These are phyloP conservation scores for Abscondita cerata DNA, from an alignment of 2,888 invertebrate genomes.

Conservation along the genomic window DNA sequence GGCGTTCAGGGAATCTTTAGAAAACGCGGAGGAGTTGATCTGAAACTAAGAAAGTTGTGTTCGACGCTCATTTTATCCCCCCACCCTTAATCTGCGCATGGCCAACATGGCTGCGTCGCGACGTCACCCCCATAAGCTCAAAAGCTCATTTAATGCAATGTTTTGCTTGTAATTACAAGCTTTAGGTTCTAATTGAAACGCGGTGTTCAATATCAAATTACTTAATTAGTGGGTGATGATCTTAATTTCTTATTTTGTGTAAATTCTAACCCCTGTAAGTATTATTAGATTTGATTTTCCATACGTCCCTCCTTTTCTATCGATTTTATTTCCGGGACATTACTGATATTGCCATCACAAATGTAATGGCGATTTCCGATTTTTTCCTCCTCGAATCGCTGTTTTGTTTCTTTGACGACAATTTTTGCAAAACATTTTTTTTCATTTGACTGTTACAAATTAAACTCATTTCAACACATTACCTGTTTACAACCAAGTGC, in stretches of 20 bases:
- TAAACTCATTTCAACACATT: conserved; percentile 1
- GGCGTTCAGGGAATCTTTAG: conserved; percentile 44
- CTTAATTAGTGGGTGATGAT: conserved; percentile 15
- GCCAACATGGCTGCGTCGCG: conserved; percentile 53
- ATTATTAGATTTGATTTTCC: conserved; percentile 18
- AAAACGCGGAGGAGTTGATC: conserved; percentile 38
- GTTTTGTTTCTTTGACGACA: not conserved
- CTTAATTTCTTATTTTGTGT: conserved; percentile 12
- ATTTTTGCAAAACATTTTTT: too few species aligned
- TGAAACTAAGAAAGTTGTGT: conserved; percentile 51
- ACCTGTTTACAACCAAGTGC: conserved; percentile 13
- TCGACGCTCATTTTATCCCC: conserved; percentile 41
- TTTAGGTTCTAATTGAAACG: conserved; percentile 36
- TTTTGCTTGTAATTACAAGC: conserved; percentile 48
- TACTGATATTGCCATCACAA: conserved; percentile 36
- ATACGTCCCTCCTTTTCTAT: conserved; percentile 36
- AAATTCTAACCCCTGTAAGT: conserved; percentile 19
- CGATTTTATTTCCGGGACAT: conserved; percentile 49
- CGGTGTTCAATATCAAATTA: conserved; percentile 11
- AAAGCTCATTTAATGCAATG: conserved; percentile 48
- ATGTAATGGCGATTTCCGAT: conserved; percentile 26
- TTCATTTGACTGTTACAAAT: conserved; percentile 10
- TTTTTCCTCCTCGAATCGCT: conserved; percentile 6
- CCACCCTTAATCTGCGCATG: conserved; percentile 49
- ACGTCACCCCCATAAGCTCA: conserved; percentile 35